Conservation (phyloP, 2,113 vertebrate species). For the Crotalus helleri region DNA sequence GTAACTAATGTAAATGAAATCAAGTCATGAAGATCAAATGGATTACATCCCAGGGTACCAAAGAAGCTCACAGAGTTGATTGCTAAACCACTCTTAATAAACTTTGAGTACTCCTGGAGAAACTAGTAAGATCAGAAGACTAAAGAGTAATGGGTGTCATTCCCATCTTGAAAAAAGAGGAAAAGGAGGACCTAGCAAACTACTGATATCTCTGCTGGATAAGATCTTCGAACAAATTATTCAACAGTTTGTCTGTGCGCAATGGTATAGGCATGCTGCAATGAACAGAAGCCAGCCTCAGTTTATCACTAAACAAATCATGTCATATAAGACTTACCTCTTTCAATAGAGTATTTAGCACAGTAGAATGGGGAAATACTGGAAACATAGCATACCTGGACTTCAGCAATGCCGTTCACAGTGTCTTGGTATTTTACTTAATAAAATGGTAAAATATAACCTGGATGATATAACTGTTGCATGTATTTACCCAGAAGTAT, state of each 20-base stretch:
- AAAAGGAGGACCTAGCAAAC: background rate
- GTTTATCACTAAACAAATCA: background rate
- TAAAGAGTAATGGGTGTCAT: background rate
- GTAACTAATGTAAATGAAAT: background rate
- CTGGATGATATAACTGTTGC: background rate
- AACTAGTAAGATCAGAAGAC: background rate
- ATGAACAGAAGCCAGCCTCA: background rate
- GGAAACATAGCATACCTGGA: background rate
- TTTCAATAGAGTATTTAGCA: background rate
- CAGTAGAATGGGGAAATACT: background rate
- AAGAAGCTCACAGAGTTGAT: background rate
- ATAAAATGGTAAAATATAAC: background rate
- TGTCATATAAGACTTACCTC: background rate
- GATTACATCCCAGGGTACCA: background rate
- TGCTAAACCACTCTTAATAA: background rate
- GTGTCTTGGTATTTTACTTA: background rate
- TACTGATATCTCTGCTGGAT: background rate
- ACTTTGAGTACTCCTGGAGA: background rate
- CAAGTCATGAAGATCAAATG: background rate
- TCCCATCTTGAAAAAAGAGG: background rate
- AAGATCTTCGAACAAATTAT: background rate
- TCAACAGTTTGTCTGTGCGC: background rate
- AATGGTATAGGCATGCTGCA: background rate
- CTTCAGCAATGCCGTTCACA: background rate
- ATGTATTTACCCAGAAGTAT: background rate